These are phyloP conservation scores for Chamaetylas fuelleborni DNA, from an alignment of 2,113 vertebrate genomes.

Conservation along the genomic window DNA sequence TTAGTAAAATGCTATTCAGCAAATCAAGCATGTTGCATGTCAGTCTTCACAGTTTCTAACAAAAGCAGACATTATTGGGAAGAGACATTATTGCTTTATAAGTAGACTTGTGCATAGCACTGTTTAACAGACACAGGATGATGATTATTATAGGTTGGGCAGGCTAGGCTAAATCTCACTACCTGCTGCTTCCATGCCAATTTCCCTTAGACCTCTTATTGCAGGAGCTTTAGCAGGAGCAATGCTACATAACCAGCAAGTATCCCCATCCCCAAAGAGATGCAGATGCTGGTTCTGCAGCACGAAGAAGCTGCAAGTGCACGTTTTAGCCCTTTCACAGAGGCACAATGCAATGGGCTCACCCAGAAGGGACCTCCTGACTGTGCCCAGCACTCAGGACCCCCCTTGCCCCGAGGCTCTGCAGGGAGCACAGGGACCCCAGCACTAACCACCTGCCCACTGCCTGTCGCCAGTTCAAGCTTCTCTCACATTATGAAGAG, in stretches of 20 bases:
- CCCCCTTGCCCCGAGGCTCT: accelerated
- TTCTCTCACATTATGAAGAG: background rate
- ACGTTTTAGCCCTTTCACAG: background rate
- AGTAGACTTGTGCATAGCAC: background rate
- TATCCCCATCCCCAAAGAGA: background rate
- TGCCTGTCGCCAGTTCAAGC: background rate
- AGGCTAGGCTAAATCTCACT: background rate
- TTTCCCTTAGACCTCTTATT: background rate
- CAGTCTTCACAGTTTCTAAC: background rate
- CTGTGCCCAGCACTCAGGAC: background rate
- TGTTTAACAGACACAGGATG: background rate
- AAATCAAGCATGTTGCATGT: background rate
- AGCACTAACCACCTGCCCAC: background rate
- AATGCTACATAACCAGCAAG: background rate
- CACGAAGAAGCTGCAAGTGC: background rate
- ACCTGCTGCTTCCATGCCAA: background rate
- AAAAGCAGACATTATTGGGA: background rate
- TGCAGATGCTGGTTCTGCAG: background rate
- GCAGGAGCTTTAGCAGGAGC: background rate
- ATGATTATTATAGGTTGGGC: background rate
- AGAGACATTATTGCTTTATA: background rate
- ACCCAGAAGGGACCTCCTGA: background rate
- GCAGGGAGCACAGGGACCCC: background rate
- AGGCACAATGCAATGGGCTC: background rate
- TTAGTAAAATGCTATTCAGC: background rate